These are phyloP conservation scores for Halocynthia roretzi DNA, from an alignment of 23 tunicate species.

Conservation along the genomic window DNA sequence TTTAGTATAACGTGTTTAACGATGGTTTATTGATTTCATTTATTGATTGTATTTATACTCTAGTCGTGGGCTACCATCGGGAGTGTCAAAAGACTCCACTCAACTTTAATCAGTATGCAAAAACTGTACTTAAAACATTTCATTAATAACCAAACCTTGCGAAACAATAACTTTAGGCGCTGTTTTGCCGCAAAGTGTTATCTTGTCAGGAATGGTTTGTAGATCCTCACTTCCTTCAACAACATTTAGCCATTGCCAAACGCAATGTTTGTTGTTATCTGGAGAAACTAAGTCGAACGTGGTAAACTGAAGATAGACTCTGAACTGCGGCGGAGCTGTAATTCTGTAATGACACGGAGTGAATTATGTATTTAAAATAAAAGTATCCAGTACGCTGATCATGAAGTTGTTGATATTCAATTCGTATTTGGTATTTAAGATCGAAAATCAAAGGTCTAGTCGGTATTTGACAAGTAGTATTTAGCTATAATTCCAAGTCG, in stretches of 20 bases:
- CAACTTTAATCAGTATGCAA: no score
- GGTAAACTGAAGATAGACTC: not conserved
- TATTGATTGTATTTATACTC: not conserved
- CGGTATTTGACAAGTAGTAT: no score
- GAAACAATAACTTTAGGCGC: not conserved
- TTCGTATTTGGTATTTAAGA: no score
- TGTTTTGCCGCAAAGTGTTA: slow-evolving; percentile 15
- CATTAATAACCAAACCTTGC: not conserved
- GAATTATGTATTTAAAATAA: not conserved
- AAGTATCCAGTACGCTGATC: not conserved
- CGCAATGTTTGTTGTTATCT: not conserved
- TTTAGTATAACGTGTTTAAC: not conserved
- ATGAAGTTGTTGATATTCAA: no score
- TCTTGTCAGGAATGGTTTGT: slow-evolving; percentile 1
- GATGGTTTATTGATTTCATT: not conserved
- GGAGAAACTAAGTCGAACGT: not conserved
- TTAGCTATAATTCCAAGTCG: no score
- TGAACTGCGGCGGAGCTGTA: slow-evolving; percentile 19
- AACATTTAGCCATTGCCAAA: slow-evolving; percentile 21
- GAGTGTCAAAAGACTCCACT: no score
- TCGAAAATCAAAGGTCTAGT: no score
- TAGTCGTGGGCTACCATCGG: no score
- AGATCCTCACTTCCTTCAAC: not conserved
- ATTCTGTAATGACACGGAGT: slow-evolving; percentile 1
- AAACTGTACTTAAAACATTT: not conserved